Conservation (phyloP, 2,113 vertebrate species). For the Onychostruthus taczanowskii region DNA sequence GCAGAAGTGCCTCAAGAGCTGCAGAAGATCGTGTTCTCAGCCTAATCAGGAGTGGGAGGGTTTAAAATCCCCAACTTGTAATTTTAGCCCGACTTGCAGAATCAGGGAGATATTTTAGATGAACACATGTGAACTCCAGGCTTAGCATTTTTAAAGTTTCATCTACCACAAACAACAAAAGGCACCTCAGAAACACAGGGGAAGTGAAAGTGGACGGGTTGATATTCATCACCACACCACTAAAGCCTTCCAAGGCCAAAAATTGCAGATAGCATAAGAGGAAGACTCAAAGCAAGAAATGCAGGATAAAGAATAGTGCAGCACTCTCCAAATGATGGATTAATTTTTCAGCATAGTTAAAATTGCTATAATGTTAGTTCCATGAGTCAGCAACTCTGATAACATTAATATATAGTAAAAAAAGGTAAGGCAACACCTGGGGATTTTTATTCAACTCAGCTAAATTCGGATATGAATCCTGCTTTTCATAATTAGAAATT, state of each 20-base stretch:
- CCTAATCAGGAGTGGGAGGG: slow-evolving; percentile 37
- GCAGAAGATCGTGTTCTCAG: background rate
- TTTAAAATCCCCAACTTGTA: slow-evolving; percentile 20
- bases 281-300: background rate
- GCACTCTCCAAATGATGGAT: background rate
- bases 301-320: background rate
- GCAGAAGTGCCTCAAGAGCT: slow-evolving; percentile 1
- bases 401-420: slow-evolving; percentile 12
- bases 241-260: background rate
- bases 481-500: slow-evolving; percentile 21
- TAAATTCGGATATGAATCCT: slow-evolving; percentile 34
- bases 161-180: background rate
- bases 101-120: background rate
- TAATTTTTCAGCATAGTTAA: slow-evolving; percentile 37
- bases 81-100: slow-evolving; percentile 7
- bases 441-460: background rate
- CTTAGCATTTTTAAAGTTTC: background rate
- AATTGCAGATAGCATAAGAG: background rate
- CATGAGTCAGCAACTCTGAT: slow-evolving; percentile 41
- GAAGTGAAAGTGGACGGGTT: background rate
- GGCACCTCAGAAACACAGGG: background rate
- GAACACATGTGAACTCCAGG: background rate
- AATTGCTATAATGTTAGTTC: slow-evolving; percentile 5
- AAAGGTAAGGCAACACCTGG: background rate
- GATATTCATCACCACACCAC: background rate